Percentiles rank a stretch among this genome's conserved stretches.
Evolutionary conservation across 2,888 invertebrate species (phyloP).

Genomic region (Dryobotodes eremita): DNA sequence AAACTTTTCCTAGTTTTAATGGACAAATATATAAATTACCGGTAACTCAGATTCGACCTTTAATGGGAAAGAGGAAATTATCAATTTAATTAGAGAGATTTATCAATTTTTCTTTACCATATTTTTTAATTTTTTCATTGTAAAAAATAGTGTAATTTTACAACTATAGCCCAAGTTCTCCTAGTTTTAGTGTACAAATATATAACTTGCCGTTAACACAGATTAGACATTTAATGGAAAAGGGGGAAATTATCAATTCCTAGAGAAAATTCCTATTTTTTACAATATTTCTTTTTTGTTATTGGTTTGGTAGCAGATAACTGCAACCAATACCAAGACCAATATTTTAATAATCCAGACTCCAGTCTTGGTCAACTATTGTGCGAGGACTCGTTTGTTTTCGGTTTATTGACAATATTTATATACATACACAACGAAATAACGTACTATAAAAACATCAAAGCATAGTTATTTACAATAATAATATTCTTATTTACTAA

Average conservation of each 20-base stretch:
- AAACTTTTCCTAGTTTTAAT: background rate
- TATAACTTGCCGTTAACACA: background rate
- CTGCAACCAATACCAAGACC: no score
- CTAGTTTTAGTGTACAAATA: background rate
- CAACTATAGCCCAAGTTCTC: background rate
- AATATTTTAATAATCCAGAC: no score
- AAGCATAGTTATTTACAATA: conserved; percentile 3
- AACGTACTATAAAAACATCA: background rate
- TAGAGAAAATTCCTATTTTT: background rate
- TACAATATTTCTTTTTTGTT: no score
- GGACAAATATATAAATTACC: background rate
- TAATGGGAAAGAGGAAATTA: background rate
- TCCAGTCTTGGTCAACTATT: background rate
- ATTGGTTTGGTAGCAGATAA: no score
- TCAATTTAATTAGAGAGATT: background rate
- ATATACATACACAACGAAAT: conserved; percentile 25
- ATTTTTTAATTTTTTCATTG: background rate
- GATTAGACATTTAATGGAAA: background rate
- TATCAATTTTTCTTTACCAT: background rate
- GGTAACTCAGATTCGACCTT: background rate
- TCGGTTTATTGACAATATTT: conserved; percentile 7
- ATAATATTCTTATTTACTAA: background rate
- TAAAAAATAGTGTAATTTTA: background rate
- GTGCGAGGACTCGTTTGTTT: background rate
- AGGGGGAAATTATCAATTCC: background rate